A percentile compares a stretch with the other conserved stretches of the same genome.
These are phyloP conservation scores for Nansenia antarctica DNA, from an alignment of 2,113 vertebrate species.

Conservation along the genomic window DNA sequence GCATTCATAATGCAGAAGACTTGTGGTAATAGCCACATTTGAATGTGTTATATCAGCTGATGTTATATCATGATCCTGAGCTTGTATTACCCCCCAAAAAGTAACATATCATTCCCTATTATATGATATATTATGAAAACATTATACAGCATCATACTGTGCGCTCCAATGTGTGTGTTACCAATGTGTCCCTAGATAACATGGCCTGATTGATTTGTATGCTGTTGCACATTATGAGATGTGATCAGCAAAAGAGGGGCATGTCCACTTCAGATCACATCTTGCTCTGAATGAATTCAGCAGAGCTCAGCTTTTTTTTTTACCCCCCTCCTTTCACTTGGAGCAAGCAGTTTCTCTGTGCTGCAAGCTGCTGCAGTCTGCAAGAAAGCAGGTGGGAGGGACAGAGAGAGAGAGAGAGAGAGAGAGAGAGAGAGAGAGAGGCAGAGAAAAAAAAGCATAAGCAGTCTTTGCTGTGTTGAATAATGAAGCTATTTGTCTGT, in stretches of 20 bases:
- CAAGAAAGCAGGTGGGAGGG: neutral
- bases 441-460: neutral
- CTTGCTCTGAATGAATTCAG: conserved; percentile 28
- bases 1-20: too few species aligned
- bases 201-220: neutral
- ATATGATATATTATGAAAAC: too few species aligned
- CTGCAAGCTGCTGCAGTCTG: conserved; percentile 49
- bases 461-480: neutral
- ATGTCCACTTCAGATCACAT: neutral
- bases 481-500: too few species aligned
- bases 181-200: too few species aligned
- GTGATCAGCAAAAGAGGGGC: neutral
- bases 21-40: too few species aligned
- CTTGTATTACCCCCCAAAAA: too few species aligned
- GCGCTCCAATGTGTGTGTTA: too few species aligned
- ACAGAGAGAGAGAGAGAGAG: conserved; percentile 14
- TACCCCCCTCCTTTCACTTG: neutral
- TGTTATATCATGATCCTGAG: too few species aligned
- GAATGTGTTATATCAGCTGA: too few species aligned
- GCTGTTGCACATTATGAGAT: neutral
- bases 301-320: conserved; percentile 46
- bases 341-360: conserved; percentile 25
- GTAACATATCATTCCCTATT: too few species aligned
- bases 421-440: neutral
- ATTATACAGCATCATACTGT: too few species aligned